Base-by-base conservation (phyloP, 2,113 vertebrate genomes). In the Pungitius pungitius region DNA sequence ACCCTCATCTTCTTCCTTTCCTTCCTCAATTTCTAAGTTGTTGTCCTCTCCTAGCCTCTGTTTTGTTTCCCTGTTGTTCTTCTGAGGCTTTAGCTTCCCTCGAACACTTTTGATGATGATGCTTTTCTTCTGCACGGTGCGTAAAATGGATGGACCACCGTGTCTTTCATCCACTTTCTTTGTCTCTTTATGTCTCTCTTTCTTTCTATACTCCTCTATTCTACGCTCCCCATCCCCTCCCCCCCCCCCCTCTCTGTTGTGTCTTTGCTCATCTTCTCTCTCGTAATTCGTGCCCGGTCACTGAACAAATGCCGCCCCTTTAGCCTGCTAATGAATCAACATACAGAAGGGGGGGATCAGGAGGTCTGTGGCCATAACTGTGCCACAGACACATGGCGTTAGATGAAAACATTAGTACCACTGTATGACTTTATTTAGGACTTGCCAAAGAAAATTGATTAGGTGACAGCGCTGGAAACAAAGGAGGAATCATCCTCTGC, bases 331-430 rank as follows among this genome's bases (percentile, higher is more conserved):
- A 85, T 86, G 86, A 91, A 87, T 88, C 78, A 57, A 52, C 69
- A 75, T 81, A 39, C 78, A 80, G 80, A 86, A 78, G 87, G 88
- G 68, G 83, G 83, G 85, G 78, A 73, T 81, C 84, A 64, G 78
- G 65, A 64, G 78, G 81, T 81, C 76, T 85, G 67, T 63, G 58
- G 72, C 80, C 70, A 67, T 81, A 77, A 79, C 85, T 80, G 85
- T 90, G 88, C 83, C 80, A 75, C 86, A 78, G 85, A 93, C 90
- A 93, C 90, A 92, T 92, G 93, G 92, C 40, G 82, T 75, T 93
- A 86, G 91, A 92, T 93, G 91, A 90, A 92, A 92, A 92, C 89
- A 94, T 94, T 93, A 94, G 88, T 93, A 92, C 93, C 93, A 93
- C 91, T 93, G 82, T 91, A 89, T 94, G 92, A 92, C 90, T 93